These are phyloP conservation scores for Campoletis raptor DNA, from an alignment of 2,888 invertebrate genomes.

Conservation along the genomic window DNA sequence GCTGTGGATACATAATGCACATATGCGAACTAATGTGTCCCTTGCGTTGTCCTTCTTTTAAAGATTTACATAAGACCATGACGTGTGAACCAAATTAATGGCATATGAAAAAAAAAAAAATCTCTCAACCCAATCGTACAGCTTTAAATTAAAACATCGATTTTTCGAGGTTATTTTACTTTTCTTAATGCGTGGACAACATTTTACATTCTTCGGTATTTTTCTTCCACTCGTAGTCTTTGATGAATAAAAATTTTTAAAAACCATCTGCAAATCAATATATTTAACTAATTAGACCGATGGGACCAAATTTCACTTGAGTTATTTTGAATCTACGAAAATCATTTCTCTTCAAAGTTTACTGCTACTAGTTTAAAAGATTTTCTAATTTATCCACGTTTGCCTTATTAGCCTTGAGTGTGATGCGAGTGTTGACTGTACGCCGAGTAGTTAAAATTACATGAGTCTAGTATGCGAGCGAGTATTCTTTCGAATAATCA, in stretches of 20 bases:
- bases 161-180: neutral
- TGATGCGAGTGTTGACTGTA: neutral
- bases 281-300: too few species aligned
- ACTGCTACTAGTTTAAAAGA: neutral
- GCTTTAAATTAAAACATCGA: neutral
- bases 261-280: too few species aligned
- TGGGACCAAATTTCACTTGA: too few species aligned
- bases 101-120: constrained; percentile 67
- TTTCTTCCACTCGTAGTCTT: too few species aligned
- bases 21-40: constrained; percentile 17
- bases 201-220: neutral
- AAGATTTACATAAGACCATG: constrained; percentile 57
- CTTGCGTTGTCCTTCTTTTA: neutral
- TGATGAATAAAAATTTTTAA: too few species aligned
- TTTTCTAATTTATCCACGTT: neutral
- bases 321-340: too few species aligned
- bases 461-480: neutral
- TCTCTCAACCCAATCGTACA: constrained; percentile 49
- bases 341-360: neutral
- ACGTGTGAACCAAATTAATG: constrained; percentile 42
- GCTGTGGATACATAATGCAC: constrained; percentile 74
- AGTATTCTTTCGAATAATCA: constrained; percentile 7
- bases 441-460: neutral
- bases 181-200: neutral
- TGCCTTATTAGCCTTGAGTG: neutral